Percentiles rank a stretch among this genome's conserved stretches.
Conservation (phyloP, 2,797 vertebrate species). For the Notolepis coatsorum region DNA sequence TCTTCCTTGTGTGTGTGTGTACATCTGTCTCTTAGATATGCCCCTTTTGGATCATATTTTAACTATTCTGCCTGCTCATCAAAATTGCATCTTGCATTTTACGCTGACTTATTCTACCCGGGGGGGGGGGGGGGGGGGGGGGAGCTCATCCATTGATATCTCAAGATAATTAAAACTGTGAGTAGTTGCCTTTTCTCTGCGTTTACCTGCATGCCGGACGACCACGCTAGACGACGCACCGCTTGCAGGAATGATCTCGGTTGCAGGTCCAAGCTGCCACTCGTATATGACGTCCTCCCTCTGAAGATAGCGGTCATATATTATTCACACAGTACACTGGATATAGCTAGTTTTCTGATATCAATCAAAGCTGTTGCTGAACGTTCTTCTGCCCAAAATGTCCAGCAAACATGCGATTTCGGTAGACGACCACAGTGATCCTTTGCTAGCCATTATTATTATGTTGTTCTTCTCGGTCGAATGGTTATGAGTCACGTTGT, state of each 20-base stretch:
- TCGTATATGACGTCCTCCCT: constrained; percentile 36
- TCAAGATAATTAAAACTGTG: constrained; percentile 36
- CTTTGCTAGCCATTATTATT: too few species aligned
- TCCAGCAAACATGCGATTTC: too few species aligned
- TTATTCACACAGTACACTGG: constrained; percentile 32
- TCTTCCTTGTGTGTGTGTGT: constrained; percentile 1
- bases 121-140: too few species aligned
- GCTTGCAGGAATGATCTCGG: constrained; percentile 30
- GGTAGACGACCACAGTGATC: too few species aligned
- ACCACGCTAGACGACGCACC: constrained; percentile 14
- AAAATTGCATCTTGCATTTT: constrained; percentile 24
- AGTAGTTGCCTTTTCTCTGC: constrained; percentile 26
- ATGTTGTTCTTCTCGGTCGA: too few species aligned
- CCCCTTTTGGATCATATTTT: background rate
- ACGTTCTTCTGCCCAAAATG: too few species aligned
- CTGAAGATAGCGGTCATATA: constrained; percentile 24
- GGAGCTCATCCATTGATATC: constrained; percentile 29
- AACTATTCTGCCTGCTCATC: constrained; percentile 6
- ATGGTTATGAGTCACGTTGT: too few species aligned
- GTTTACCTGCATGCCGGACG: constrained; percentile 38
- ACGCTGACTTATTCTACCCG: constrained; percentile 33
- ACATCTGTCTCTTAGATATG: background rate
- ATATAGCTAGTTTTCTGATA: too few species aligned
- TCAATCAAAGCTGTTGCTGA: too few species aligned
- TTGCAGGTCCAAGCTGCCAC: constrained; percentile 26